A percentile compares a stretch with the other conserved stretches of the same genome.
These are phyloP conservation scores for Drosophila burlai DNA, from an alignment of 1,140 invertebrate species.

Conservation along the genomic window DNA sequence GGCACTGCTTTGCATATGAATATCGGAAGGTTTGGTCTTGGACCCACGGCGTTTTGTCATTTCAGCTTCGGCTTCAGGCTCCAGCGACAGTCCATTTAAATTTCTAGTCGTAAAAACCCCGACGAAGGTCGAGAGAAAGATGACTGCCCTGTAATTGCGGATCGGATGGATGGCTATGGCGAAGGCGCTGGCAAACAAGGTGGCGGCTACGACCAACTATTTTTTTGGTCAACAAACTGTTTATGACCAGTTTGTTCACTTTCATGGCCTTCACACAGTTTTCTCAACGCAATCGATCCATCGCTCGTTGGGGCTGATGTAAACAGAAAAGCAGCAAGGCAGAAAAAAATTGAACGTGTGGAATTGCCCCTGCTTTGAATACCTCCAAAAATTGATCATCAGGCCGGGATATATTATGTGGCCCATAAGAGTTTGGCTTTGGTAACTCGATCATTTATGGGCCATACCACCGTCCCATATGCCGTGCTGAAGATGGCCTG, in stretches of 20 bases:
- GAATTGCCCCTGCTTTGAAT: conserved; percentile 71
- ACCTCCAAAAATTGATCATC: conserved; percentile 50
- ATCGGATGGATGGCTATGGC: conserved; percentile 21
- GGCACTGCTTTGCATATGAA: conserved; percentile 70
- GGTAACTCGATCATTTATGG: conserved; percentile 61
- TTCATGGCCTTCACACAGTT: conserved; percentile 83
- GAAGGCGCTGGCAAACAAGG: conserved; percentile 24
- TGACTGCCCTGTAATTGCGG: conserved; percentile 50
- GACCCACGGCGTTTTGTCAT: conserved; percentile 26
- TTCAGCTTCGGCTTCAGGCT: neutral
- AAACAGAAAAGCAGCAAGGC: conserved; percentile 12
- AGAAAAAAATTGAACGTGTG: conserved; percentile 57
- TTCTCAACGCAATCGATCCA: conserved; percentile 56
- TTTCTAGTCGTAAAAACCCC: conserved; percentile 66
- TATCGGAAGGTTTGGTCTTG: conserved; percentile 21
- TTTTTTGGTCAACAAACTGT: conserved; percentile 81
- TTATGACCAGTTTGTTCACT: conserved; percentile 79
- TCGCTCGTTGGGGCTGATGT: conserved; percentile 17
- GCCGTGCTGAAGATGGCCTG: conserved; percentile 36
- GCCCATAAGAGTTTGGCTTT: conserved; percentile 20
- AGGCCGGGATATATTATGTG: conserved; percentile 4
- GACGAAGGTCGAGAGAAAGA: conserved; percentile 68
- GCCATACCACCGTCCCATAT: conserved; percentile 22
- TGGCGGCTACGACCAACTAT: conserved; percentile 26
- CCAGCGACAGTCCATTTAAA: conserved; percentile 47